A percentile compares a stretch with the other conserved stretches of the same genome.
phyloP scores from a whole-genome alignment of 2,888 invertebrate species.

The Crossocerus cetratus region DNA sequence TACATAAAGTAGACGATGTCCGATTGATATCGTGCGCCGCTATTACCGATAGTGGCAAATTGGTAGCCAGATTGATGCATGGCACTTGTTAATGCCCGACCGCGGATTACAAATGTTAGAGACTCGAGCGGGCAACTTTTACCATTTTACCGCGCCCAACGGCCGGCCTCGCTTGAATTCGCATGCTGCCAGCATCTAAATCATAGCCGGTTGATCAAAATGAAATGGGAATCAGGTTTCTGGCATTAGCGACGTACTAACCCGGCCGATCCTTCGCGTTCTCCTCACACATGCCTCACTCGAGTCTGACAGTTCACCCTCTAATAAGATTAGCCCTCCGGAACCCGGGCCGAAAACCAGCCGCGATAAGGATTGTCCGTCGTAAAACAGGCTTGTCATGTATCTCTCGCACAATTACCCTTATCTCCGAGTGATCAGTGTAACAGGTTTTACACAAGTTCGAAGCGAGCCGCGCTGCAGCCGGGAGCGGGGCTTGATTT shows the following conservation, averaged over 20 bases:
- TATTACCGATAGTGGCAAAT: conserved; percentile 22
- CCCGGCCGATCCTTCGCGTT: conserved; percentile 23
- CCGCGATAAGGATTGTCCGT: neutral
- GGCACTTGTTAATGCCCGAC: conserved; percentile 40
- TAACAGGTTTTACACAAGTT: neutral
- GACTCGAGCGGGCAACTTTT: conserved; percentile 12
- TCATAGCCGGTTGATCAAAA: conserved; percentile 46
- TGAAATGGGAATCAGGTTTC: conserved; percentile 46
- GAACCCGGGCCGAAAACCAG: conserved; percentile 35
- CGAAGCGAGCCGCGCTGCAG: too few relatives aligned
- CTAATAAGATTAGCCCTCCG: conserved; percentile 41
- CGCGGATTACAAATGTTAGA: conserved; percentile 15
- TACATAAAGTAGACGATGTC: conserved; percentile 23
- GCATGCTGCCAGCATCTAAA: conserved; percentile 53
- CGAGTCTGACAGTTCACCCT: neutral
- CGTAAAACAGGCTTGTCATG: too few relatives aligned
- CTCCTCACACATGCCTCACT: conserved; percentile 30
- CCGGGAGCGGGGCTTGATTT: neutral
- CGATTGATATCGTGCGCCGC: conserved; percentile 15
- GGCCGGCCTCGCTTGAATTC: conserved; percentile 34
- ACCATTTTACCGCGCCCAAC: neutral
- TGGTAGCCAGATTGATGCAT: conserved; percentile 26
- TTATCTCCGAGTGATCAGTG: too few relatives aligned
- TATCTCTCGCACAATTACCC: too few relatives aligned
- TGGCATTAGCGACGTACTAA: conserved; percentile 48